A percentile compares a stretch with the other conserved stretches of the same genome.
Evolutionary conservation across 2,888 invertebrate species (phyloP).

Genomic region (Andrena hattorfiana): DNA sequence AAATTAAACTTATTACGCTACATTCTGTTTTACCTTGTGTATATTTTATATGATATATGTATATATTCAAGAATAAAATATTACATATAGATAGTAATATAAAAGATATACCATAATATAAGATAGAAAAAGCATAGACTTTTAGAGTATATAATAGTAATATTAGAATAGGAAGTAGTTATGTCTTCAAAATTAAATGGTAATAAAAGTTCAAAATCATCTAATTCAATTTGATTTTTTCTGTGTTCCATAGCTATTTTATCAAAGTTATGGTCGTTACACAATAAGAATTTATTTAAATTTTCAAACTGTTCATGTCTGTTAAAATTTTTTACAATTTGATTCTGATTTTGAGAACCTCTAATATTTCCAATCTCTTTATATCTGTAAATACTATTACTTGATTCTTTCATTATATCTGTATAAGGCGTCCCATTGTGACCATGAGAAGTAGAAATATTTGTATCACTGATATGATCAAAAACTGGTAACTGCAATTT

Average conservation of each 20-base stretch:
- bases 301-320: background rate
- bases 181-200: conserved; percentile 63
- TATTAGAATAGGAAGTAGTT: conserved; percentile 25
- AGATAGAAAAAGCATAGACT: conserved; percentile 4
- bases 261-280: conserved; percentile 1
- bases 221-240: conserved; percentile 43
- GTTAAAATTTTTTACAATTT: background rate
- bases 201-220: conserved; percentile 65
- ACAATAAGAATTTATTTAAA: conserved; percentile 18
- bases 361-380: conserved; percentile 63
- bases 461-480: conserved; percentile 4
- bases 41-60: conserved; percentile 11
- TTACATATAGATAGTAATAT: conserved; percentile 27
- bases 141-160: background rate
- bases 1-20: background rate
- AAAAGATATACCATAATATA: conserved; percentile 22
- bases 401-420: conserved; percentile 56
- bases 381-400: conserved; percentile 60
- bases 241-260: conserved; percentile 2
- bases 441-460: conserved; percentile 1
- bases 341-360: conserved; percentile 6
- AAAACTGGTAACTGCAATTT: conserved; percentile 10
- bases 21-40: conserved; percentile 5
- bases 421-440: conserved; percentile 4
- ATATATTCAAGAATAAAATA: conserved; percentile 1